Conservation (phyloP, 2,888 invertebrate species). For the Acronicta leporina region DNA sequence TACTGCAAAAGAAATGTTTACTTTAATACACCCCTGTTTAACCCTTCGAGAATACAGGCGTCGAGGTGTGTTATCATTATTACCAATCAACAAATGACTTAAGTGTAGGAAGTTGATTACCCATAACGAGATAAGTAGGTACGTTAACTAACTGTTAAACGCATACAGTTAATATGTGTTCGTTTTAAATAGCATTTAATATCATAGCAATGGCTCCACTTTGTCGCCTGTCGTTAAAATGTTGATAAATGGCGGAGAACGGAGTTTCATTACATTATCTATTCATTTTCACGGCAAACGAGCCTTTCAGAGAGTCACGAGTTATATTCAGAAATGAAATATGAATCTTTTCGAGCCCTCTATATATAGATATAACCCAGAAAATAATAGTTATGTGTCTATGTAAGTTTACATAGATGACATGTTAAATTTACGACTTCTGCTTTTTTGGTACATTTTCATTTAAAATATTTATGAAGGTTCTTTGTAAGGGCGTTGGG, state of each 20-base stretch:
- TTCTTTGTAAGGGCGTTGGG: slow-evolving; percentile 3
- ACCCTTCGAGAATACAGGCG: too few species aligned
- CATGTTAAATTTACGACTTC: too few species aligned
- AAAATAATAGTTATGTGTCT: background rate
- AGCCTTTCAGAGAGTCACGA: slow-evolving; percentile 34
- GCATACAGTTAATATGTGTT: slow-evolving; percentile 8
- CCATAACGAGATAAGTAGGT: background rate
- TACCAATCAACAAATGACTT: slow-evolving; percentile 7
- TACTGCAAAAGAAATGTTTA: slow-evolving; percentile 22
- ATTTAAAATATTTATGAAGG: background rate
- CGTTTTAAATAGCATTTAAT: slow-evolving; percentile 35
- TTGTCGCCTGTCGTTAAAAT: slow-evolving; percentile 58
- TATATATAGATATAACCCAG: background rate
- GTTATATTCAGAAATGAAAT: slow-evolving; percentile 29
- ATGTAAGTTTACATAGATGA: slow-evolving; percentile 4
- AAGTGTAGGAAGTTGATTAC: slow-evolving; percentile 8
- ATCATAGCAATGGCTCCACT: slow-evolving; percentile 44
- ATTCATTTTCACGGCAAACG: slow-evolving; percentile 54
- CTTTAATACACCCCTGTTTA: slow-evolving; percentile 2
- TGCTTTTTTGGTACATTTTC: background rate
- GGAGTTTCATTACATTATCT: slow-evolving; percentile 61
- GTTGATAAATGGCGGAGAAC: slow-evolving; percentile 56
- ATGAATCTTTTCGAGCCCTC: slow-evolving; percentile 19
- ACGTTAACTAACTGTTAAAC: background rate
- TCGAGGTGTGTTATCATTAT: slow-evolving; percentile 1